Conservation (phyloP, 2,797 vertebrate species). For the Lutjanus argentimaculatus region DNA sequence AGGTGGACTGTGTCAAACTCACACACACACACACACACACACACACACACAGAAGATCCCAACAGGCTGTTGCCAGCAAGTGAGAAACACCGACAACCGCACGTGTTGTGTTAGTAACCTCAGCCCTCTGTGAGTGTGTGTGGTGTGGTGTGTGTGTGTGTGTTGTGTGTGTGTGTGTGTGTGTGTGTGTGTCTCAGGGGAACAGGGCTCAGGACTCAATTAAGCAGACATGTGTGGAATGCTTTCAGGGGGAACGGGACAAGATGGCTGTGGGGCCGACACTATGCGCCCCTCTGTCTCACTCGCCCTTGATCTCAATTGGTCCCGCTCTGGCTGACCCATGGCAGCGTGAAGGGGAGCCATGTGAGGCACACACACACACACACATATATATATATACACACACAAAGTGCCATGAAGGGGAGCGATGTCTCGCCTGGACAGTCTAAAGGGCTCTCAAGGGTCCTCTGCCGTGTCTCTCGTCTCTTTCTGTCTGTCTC, state of each 20-base stretch:
- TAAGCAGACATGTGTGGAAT: conserved; percentile 86
- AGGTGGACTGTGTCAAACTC: conserved; percentile 61
- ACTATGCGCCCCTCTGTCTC: conserved; percentile 74
- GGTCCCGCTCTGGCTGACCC: conserved; percentile 80
- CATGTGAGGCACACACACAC: conserved; percentile 62
- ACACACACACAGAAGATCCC: conserved; percentile 57
- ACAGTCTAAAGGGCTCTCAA: conserved; percentile 73
- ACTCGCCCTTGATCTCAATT: conserved; percentile 85
- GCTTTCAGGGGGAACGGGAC: conserved; percentile 83
- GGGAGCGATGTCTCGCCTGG: conserved; percentile 74
- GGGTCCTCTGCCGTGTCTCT: conserved; percentile 62
- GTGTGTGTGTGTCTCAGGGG: conserved; percentile 64
- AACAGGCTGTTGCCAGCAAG: conserved; percentile 60
- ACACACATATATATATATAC: conserved; percentile 35
- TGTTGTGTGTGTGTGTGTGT: conserved; percentile 33
- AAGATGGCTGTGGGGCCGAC: conserved; percentile 78
- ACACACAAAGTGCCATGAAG: conserved; percentile 71
- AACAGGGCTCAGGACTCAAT: conserved; percentile 86
- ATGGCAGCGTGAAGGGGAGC: conserved; percentile 80
- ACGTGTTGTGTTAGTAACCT: conserved; percentile 85
- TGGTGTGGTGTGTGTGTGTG: conserved; percentile 30
- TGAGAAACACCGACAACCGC: conserved; percentile 70
- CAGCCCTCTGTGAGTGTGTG: conserved; percentile 61
- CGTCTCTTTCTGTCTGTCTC: conserved; percentile 41
- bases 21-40: conserved; percentile 42